A percentile compares a stretch with the other conserved stretches of the same genome.
phyloP scores from a whole-genome alignment of 1,140 invertebrate genomes.

The Drosophila lini region DNA sequence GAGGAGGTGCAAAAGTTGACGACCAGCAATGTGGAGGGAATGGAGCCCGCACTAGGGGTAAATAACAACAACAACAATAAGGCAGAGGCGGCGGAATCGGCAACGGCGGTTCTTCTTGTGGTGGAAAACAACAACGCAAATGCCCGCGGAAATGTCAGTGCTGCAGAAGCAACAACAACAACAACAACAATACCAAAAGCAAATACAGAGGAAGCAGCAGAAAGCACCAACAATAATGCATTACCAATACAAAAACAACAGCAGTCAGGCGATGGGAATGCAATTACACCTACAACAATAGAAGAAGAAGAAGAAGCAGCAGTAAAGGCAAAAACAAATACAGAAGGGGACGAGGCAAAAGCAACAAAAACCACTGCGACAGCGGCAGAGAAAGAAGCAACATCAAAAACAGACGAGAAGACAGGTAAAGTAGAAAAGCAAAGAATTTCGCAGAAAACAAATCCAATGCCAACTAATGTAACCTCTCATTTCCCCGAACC shows the following conservation, averaged over 20 bases:
- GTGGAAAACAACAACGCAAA: conserved; percentile 40
- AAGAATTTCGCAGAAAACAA: conserved; percentile 33
- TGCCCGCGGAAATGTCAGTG: conserved; percentile 45
- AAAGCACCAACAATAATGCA: conserved; percentile 25
- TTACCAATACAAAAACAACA: conserved; percentile 23
- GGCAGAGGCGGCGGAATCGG: not conserved
- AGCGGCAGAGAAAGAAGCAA: conserved; percentile 28
- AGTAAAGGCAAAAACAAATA: conserved; percentile 32
- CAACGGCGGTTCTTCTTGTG: not conserved
- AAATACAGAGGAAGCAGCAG: conserved; percentile 10
- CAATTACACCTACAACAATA: conserved; percentile 38
- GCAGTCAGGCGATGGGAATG: conserved; percentile 55
- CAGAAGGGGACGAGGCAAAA: conserved; percentile 10
- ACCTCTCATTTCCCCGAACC: conserved; percentile 21
- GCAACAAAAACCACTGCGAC: conserved; percentile 14
- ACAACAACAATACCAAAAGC: conserved; percentile 30
- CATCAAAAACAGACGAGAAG: conserved; percentile 53
- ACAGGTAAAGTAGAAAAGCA: conserved; percentile 59
- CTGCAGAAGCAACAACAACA: conserved; percentile 1
- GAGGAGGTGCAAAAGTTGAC: conserved; percentile 16
- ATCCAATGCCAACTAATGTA: conserved; percentile 45
- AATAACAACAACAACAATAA: conserved; percentile 6
- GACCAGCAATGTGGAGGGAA: conserved; percentile 3
- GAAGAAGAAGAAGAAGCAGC: conserved; percentile 4
- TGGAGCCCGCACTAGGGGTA: conserved; percentile 11